Evolutionary conservation across 2,797 vertebrate genomes (phyloP).

Genomic region (Megaceryle alcyon): DNA sequence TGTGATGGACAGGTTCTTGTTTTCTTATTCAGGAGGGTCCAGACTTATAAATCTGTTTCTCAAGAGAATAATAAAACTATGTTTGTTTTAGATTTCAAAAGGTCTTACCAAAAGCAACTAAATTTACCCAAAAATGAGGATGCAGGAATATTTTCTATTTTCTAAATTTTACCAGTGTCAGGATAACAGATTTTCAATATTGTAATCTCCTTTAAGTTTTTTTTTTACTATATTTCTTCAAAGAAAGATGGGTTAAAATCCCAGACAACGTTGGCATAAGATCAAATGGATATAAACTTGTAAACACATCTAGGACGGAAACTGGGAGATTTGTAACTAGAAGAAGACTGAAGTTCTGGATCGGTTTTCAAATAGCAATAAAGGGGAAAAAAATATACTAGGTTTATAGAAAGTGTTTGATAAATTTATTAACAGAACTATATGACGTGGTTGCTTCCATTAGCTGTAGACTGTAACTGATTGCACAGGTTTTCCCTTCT

Average conservation of each 20-base stretch:
- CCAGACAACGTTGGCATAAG: slow-evolving; percentile 41
- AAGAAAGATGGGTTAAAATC: slow-evolving; percentile 12
- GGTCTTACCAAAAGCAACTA: background rate
- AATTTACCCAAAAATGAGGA: background rate
- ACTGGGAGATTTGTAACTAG: slow-evolving; percentile 20
- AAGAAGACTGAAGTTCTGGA: slow-evolving; percentile 9
- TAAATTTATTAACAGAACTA: background rate
- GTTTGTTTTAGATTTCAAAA: background rate
- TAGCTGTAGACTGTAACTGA: background rate
- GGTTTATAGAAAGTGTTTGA: background rate
- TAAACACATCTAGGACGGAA: slow-evolving; percentile 35
- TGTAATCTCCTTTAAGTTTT: background rate
- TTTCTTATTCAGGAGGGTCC: background rate
- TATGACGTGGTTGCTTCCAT: background rate
- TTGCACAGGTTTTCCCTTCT: background rate
- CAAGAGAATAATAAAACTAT: background rate
- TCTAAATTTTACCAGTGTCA: background rate
- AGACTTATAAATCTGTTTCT: background rate
- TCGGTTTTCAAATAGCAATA: background rate
- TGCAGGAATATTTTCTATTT: background rate
- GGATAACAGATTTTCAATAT: background rate
- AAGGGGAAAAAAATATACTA: background rate
- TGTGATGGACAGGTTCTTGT: background rate
- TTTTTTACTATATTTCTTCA: background rate
- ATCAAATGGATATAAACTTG: slow-evolving; percentile 32